Evolutionary conservation across 2,888 invertebrate species (phyloP).

Genomic region (Euzophera pinguis): DNA sequence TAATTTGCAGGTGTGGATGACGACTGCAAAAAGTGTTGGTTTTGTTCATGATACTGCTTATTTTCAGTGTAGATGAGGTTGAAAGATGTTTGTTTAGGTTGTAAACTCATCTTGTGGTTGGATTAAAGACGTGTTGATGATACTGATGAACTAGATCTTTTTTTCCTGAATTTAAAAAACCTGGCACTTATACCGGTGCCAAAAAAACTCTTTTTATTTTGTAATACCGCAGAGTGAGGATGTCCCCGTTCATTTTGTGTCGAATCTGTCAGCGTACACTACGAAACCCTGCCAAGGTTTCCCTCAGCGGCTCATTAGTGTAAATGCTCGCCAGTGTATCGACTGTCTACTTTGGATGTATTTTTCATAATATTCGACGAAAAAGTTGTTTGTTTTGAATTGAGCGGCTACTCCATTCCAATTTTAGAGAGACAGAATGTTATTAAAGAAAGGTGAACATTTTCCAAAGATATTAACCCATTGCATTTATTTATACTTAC

Average conservation of each 20-base stretch:
- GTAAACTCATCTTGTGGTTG: too few species aligned
- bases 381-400: neutral
- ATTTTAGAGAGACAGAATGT: too few species aligned
- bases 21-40: constrained; percentile 6
- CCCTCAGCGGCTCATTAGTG: constrained; percentile 33
- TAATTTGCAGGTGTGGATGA: constrained; percentile 5
- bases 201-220: neutral
- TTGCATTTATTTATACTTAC: too few species aligned
- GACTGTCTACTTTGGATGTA: constrained; percentile 3
- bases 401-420: too few species aligned
- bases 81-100: too few species aligned
- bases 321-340: constrained; percentile 22
- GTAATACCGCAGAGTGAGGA: constrained; percentile 1
- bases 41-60: neutral
- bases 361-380: neutral
- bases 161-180: neutral
- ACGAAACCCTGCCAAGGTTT: constrained; percentile 13
- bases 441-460: too few species aligned
- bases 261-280: constrained; percentile 8
- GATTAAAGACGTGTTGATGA: too few species aligned
- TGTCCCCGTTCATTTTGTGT: constrained; percentile 2
- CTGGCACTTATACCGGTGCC: neutral
- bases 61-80: neutral
- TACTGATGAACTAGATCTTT: too few species aligned
- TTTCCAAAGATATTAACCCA: too few species aligned